Evolutionary conservation across 1,140 invertebrate species (phyloP).

Genomic region (Temnothorax longispinosus): DNA sequence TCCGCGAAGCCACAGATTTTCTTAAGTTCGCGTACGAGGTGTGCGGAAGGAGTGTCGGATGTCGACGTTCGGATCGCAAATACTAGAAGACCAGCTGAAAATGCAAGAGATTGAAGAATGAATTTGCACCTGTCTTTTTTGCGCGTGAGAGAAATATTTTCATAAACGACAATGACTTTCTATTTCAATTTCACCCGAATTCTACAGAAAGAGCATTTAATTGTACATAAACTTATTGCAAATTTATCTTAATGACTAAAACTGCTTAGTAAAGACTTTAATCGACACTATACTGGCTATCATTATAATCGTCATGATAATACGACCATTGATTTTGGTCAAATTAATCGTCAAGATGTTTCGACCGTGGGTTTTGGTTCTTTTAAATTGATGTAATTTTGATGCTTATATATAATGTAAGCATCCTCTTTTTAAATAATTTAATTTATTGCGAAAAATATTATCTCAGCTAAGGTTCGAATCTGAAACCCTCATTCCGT

Average conservation of each 20-base stretch:
- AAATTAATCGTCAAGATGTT: too few relatives aligned
- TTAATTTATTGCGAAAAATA: too few relatives aligned
- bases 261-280: neutral
- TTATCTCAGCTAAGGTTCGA: too few relatives aligned
- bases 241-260: neutral
- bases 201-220: neutral
- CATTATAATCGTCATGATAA: too few relatives aligned
- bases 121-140: neutral
- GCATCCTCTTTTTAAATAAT: too few relatives aligned
- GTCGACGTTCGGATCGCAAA: constrained; percentile 26
- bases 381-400: too few relatives aligned
- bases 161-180: neutral
- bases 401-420: too few relatives aligned
- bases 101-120: neutral
- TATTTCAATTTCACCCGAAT: neutral
- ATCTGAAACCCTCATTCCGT: too few relatives aligned
- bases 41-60: neutral
- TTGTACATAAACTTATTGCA: neutral
- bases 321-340: too few relatives aligned
- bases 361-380: too few relatives aligned
- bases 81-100: neutral
- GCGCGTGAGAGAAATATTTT: neutral
- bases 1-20: constrained; percentile 33
- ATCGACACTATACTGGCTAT: too few relatives aligned
- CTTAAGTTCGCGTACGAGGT: neutral